Percentiles rank a stretch among this genome's conserved stretches.
Evolutionary conservation across 2,113 vertebrate species (phyloP).

Genomic region (Anser brachyrhynchus): DNA sequence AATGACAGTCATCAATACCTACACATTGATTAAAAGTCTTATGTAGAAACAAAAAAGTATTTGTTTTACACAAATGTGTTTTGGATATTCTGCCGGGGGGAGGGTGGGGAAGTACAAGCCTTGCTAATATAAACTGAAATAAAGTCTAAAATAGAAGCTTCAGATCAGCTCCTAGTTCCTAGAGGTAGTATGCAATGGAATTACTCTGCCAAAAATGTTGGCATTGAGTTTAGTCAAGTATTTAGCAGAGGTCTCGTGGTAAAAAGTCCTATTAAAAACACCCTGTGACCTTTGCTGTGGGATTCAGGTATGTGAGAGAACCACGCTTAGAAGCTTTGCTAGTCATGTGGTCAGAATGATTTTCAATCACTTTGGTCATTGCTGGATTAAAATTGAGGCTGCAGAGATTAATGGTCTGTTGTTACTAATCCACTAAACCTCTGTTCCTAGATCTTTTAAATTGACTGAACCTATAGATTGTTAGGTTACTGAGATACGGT

Average conservation of each 20-base stretch:
- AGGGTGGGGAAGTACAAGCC: background rate
- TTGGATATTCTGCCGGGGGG: background rate
- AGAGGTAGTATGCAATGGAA: background rate
- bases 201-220: background rate
- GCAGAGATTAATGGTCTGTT: constrained; percentile 80
- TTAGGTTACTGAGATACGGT: constrained; percentile 47
- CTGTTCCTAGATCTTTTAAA: constrained; percentile 66
- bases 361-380: constrained; percentile 69
- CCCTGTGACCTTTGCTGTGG: constrained; percentile 15
- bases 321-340: constrained; percentile 49
- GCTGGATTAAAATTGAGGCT: constrained; percentile 77
- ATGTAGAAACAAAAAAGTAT: background rate
- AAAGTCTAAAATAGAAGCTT: background rate
- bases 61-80: background rate
- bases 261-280: constrained; percentile 27
- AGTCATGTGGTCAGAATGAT: constrained; percentile 41
- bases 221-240: background rate
- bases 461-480: constrained; percentile 71
- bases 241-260: background rate
- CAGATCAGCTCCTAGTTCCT: background rate
- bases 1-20: constrained; percentile 38
- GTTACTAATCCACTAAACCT: constrained; percentile 78
- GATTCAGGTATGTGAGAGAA: constrained; percentile 54
- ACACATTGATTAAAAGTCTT: background rate
- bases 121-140: background rate